Percentiles rank a stretch among this genome's conserved stretches.
These are phyloP conservation scores for Ctenodactylus gundi DNA, from an alignment of 2,113 vertebrate species.

Conservation along the genomic window DNA sequence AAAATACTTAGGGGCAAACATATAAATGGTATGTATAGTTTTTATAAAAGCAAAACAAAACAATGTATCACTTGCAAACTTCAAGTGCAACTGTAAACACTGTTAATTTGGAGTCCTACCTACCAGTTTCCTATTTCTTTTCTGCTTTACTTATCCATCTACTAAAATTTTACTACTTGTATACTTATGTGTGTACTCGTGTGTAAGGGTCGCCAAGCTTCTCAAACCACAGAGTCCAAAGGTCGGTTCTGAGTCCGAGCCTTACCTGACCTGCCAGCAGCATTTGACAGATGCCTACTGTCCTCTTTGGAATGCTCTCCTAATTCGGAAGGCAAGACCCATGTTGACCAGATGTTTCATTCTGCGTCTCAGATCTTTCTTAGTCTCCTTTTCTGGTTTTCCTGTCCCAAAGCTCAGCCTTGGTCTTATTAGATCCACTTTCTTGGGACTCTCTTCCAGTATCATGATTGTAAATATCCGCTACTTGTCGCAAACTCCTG, in stretches of 20 bases:
- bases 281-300: not conserved
- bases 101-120: not conserved
- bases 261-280: not conserved
- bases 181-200: not conserved
- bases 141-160: not conserved
- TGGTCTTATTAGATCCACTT: not conserved
- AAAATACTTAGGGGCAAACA: not conserved
- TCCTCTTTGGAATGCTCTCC: not conserved
- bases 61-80: not conserved
- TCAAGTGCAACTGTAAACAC: not conserved
- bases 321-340: not conserved
- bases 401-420: not conserved
- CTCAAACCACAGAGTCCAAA: not conserved
- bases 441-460: not conserved
- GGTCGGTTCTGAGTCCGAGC: not conserved
- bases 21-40: not conserved
- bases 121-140: slow-evolving; percentile 21
- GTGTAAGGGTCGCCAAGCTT: not conserved
- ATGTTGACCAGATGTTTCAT: not conserved
- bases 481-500: not conserved
- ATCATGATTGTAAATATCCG: not conserved
- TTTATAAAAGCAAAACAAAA: slow-evolving; percentile 28
- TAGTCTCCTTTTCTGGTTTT: not conserved
- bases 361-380: not conserved
- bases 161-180: not conserved